Evolutionary conservation across 2,113 vertebrate species (phyloP), one percentile per base, ranked within the genome.

Genomic region (Thamnaconus septentrionalis): DNA sequence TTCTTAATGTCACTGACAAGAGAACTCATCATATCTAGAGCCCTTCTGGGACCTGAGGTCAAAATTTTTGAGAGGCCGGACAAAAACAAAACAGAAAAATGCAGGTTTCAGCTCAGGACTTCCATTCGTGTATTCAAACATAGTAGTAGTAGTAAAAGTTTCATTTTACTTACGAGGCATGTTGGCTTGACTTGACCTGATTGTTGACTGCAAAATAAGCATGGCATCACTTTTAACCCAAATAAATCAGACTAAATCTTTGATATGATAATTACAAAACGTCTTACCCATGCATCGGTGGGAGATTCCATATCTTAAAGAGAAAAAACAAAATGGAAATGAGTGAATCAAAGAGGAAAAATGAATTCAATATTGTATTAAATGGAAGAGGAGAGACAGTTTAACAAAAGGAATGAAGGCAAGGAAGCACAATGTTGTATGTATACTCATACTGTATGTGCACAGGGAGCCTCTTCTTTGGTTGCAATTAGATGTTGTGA

Each of bases 381-480:
- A 59, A 63, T 54, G 11, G 4, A 18, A 40, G 31, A 67, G 53
- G 9, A 31, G 68, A 12, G 7, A 31, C 31, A 49, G n/a, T 11
- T 31, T 31, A 46, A 59, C 7, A 7, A 45, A n/a, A 9, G 42
- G 58, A n/a, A 44, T 1, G 46, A 6, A 53, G 8, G 6, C 0
- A 41, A 42, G 18, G 5, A 11, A 4, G 7, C 2, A 53, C 39
- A 49, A 50, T 47, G 51, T 48, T 7, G 43, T 31, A 31, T 31
- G 18, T 31, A 2, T 31, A 31, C 18, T 31, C 79, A 0, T 89
- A 91, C 90, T 80, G 59, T 78, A 56, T 2, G 43, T 80, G 78
- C 92, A 93, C 79, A 93, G 57, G 71, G 82, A 88, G 50, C 82
- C 56, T 8, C 80, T 77, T 64, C 7, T 74, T 52, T 73, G 41